phyloP scores from a whole-genome alignment of 1,140 invertebrate species.

The Drosophila hydei region DNA sequence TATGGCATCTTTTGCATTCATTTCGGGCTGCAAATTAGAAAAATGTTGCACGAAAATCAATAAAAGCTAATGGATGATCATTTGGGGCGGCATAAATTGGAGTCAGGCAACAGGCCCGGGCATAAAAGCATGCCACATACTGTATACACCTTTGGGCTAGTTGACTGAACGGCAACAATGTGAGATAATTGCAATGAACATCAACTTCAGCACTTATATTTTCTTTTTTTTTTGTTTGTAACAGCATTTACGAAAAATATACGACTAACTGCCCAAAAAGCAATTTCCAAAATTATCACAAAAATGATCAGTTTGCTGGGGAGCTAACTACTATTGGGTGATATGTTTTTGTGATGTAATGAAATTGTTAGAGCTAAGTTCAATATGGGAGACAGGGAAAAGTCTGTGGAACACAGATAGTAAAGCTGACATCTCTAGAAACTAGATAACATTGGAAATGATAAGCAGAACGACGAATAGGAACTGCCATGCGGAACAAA shows the following conservation, averaged over 20 bases:
- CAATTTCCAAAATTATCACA: slow-evolving; percentile 30
- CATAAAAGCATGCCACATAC: background rate
- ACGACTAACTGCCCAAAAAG: slow-evolving; percentile 6
- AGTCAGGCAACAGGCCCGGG: background rate
- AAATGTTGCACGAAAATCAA: slow-evolving; percentile 76
- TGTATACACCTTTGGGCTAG: slow-evolving; percentile 27
- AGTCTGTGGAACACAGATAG: no score
- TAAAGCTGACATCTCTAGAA: no score
- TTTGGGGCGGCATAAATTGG: slow-evolving; percentile 59
- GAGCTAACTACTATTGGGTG: no score
- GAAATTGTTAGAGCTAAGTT: no score
- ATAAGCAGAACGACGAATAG: no score
- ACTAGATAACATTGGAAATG: no score
- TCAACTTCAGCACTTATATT: background rate
- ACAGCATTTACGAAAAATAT: background rate
- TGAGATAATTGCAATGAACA: slow-evolving; percentile 48
- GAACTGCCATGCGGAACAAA: no score
- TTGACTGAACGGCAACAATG: slow-evolving; percentile 33
- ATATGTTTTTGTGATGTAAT: no score
- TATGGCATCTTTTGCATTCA: slow-evolving; percentile 47
- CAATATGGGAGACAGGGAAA: no score
- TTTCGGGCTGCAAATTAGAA: slow-evolving; percentile 72
- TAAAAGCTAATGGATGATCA: slow-evolving; percentile 69
- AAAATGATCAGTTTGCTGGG: background rate
- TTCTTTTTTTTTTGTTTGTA: background rate